A percentile compares a stretch with the other conserved stretches of the same genome.
Evolutionary conservation across 2,797 vertebrate genomes (phyloP).

Genomic region (Okamejei kenojei): DNA sequence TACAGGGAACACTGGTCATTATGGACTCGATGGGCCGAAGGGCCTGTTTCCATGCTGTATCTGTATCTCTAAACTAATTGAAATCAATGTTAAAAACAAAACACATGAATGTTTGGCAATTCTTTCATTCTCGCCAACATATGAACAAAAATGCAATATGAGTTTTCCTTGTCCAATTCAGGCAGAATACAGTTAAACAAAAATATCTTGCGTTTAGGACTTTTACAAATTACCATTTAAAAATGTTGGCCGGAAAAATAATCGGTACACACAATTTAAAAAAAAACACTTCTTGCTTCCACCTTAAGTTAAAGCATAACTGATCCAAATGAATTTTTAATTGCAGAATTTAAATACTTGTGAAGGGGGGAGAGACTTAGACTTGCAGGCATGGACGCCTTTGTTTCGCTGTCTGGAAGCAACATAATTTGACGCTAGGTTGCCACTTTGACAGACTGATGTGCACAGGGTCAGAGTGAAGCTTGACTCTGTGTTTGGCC

Average conservation of each 20-base stretch:
- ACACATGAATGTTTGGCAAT: not conserved
- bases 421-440: slow-evolving; percentile 10
- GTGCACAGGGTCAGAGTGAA: not conserved
- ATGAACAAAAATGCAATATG: slow-evolving; percentile 3
- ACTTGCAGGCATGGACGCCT: no score
- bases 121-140: not conserved
- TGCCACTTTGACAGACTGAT: slow-evolving; percentile 26
- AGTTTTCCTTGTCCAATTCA: not conserved
- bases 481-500: not conserved
- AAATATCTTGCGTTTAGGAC: not conserved
- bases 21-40: no score
- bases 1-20: no score
- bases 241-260: not conserved
- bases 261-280: not conserved
- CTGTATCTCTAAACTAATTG: no score
- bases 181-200: not conserved
- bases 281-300: not conserved
- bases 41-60: no score
- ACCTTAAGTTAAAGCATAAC: not conserved
- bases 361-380: not conserved
- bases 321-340: not conserved
- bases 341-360: not conserved
- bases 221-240: not conserved
- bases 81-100: not conserved
- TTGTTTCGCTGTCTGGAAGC: not conserved